Evolutionary conservation across 2,888 invertebrate genomes (phyloP).

Genomic region (Notodonta dromedarius): DNA sequence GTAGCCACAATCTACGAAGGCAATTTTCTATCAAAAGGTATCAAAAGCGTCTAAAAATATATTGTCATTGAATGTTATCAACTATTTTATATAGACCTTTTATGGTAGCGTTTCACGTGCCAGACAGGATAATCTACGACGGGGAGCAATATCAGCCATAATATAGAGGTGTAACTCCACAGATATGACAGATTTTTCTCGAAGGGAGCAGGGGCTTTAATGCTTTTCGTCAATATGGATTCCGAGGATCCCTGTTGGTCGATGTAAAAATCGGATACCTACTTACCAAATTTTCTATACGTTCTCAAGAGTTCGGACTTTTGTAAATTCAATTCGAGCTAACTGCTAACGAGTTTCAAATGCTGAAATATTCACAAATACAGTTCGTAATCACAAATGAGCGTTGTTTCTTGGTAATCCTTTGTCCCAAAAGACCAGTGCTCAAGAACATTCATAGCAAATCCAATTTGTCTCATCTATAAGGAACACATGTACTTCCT

Average conservation of each 20-base stretch:
- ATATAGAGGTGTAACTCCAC: constrained; percentile 56
- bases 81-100: constrained; percentile 19
- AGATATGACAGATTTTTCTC: constrained; percentile 57
- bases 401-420: background rate
- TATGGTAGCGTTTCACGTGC: constrained; percentile 33
- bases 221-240: constrained; percentile 47
- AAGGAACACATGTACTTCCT: constrained; percentile 3
- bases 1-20: background rate
- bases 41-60: background rate
- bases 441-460: constrained; percentile 10
- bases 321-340: too few species aligned
- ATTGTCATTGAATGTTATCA: background rate
- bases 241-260: too few species aligned
- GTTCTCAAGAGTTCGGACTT: too few species aligned
- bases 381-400: too few species aligned
- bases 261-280: too few species aligned
- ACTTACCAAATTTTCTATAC: too few species aligned
- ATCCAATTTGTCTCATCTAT: constrained; percentile 21
- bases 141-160: constrained; percentile 59
- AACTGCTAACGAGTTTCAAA: too few species aligned
- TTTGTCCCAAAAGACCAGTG: constrained; percentile 9
- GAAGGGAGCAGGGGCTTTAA: constrained; percentile 49
- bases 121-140: constrained; percentile 63
- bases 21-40: background rate
- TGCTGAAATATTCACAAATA: too few species aligned